phyloP scores from a whole-genome alignment of 2,113 vertebrate genomes.

The Indicator maculatus region DNA sequence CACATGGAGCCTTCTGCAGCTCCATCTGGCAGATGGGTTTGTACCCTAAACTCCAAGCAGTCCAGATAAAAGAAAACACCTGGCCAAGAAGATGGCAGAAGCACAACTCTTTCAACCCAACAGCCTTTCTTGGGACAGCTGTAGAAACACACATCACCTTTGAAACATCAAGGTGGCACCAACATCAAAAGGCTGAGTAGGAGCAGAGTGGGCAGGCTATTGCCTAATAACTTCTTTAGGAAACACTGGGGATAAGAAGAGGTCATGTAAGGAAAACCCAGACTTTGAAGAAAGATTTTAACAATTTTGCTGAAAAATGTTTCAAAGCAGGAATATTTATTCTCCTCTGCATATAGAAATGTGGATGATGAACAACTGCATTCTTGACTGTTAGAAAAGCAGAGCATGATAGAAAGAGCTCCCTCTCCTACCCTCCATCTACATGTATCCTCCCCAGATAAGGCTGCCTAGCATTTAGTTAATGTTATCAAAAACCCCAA shows the following conservation, averaged over 20 bases:
- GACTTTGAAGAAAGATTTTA: background rate
- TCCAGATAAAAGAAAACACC: background rate
- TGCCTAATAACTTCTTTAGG: background rate
- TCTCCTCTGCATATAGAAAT: background rate
- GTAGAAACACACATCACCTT: rapidly evolving
- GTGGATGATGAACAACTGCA: background rate
- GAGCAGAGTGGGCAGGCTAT: background rate
- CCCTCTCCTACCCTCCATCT: background rate
- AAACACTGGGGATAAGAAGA: background rate
- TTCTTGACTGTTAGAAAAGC: background rate
- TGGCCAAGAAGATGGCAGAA: background rate
- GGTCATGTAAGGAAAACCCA: background rate
- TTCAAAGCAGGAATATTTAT: background rate
- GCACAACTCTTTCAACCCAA: background rate
- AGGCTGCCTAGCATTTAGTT: background rate
- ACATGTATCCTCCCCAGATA: rapidly evolving
- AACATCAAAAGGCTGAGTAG: background rate
- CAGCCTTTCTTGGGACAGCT: background rate
- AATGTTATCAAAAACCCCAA: background rate
- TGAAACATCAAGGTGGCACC: background rate
- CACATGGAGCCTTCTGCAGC: background rate
- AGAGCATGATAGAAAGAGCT: background rate
- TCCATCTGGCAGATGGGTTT: background rate
- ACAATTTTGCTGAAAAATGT: background rate
- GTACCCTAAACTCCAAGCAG: background rate